Percentiles rank a stretch among this genome's conserved stretches.
These are phyloP conservation scores for Belgica antarctica DNA, from an alignment of 2,888 invertebrate genomes.

Conservation along the genomic window DNA sequence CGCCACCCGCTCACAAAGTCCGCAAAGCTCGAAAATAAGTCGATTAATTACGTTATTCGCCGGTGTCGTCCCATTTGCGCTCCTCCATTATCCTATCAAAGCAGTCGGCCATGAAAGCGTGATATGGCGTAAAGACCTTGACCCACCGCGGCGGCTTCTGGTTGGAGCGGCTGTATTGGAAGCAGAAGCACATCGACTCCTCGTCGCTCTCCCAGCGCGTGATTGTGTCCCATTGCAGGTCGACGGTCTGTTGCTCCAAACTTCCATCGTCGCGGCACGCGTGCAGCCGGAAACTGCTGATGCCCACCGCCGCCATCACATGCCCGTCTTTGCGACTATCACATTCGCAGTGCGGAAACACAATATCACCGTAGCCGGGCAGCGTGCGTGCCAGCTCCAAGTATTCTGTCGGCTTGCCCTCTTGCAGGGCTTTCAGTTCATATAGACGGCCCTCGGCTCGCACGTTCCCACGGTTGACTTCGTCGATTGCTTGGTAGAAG, in stretches of 20 bases:
- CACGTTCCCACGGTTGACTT: slow-evolving; percentile 90
- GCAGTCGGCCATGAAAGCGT: slow-evolving; percentile 66
- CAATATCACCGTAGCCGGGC: slow-evolving; percentile 89
- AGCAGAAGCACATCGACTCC: slow-evolving; percentile 85
- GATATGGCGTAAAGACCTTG: slow-evolving; percentile 82
- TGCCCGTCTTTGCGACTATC: slow-evolving; percentile 87
- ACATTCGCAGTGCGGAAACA: slow-evolving; percentile 92
- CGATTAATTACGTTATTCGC: slow-evolving; percentile 62
- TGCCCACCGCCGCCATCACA: slow-evolving; percentile 73
- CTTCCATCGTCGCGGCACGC: slow-evolving; percentile 82
- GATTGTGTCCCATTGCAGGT: slow-evolving; percentile 80
- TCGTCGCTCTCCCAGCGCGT: slow-evolving; percentile 87
- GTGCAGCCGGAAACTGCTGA: slow-evolving; percentile 69
- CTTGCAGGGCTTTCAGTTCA: slow-evolving; percentile 92
- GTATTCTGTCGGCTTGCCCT: slow-evolving; percentile 82
- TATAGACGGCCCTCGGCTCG: slow-evolving; percentile 87
- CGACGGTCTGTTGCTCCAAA: slow-evolving; percentile 73
- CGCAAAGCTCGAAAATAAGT: too few species aligned
- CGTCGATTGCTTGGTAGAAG: slow-evolving; percentile 92
- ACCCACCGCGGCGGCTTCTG: slow-evolving; percentile 81
- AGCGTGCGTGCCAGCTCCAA: slow-evolving; percentile 78
- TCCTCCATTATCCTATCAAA: slow-evolving; percentile 95
- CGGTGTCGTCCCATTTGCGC: slow-evolving; percentile 78
- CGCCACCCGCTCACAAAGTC: too few species aligned
- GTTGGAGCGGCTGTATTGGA: slow-evolving; percentile 72